A percentile compares a stretch with the other conserved stretches of the same genome.
Conservation (phyloP, 1,140 invertebrate species). For the Lasioglossum baleicum region DNA sequence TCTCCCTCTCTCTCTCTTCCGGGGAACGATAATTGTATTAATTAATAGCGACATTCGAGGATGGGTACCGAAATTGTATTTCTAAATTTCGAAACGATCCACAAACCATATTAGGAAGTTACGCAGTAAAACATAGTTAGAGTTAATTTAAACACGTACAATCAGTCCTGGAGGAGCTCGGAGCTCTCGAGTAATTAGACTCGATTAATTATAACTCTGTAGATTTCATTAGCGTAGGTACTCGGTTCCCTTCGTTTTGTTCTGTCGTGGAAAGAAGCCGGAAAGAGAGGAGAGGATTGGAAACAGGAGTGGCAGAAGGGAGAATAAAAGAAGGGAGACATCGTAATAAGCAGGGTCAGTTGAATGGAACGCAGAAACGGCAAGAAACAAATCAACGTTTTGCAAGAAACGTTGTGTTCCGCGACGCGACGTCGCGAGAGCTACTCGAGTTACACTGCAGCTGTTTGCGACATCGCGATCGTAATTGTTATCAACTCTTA, state of each 20-base stretch:
- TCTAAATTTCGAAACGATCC: slow-evolving; percentile 2
- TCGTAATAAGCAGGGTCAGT: not conserved
- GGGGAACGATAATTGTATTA: too few relatives aligned
- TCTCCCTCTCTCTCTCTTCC: too few relatives aligned
- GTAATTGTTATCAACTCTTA: slow-evolving; percentile 24
- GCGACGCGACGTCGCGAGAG: slow-evolving; percentile 1
- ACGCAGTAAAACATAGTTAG: not conserved
- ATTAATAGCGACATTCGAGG: not conserved
- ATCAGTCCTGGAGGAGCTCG: slow-evolving; percentile 4
- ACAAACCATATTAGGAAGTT: slow-evolving; percentile 6
- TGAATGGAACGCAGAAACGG: not conserved
- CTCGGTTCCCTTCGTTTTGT: slow-evolving; percentile 9
- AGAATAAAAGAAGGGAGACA: too few relatives aligned
- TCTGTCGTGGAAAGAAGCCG: not conserved
- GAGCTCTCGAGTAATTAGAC: slow-evolving; percentile 21
- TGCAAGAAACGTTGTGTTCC: slow-evolving; percentile 13
- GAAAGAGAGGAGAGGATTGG: not conserved
- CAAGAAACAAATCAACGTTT: slow-evolving; percentile 27
- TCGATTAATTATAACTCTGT: slow-evolving; percentile 32
- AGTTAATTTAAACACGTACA: slow-evolving; percentile 14
- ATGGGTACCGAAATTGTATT: not conserved
- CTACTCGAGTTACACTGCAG: not conserved
- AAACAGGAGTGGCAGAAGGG: not conserved
- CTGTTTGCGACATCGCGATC: slow-evolving; percentile 4
- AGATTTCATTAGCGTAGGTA: slow-evolving; percentile 34